Evolutionary conservation across 2,797 vertebrate genomes (phyloP), one percentile per base, ranked within the genome.

Genomic region (Thalassophryne amazonica): DNA sequence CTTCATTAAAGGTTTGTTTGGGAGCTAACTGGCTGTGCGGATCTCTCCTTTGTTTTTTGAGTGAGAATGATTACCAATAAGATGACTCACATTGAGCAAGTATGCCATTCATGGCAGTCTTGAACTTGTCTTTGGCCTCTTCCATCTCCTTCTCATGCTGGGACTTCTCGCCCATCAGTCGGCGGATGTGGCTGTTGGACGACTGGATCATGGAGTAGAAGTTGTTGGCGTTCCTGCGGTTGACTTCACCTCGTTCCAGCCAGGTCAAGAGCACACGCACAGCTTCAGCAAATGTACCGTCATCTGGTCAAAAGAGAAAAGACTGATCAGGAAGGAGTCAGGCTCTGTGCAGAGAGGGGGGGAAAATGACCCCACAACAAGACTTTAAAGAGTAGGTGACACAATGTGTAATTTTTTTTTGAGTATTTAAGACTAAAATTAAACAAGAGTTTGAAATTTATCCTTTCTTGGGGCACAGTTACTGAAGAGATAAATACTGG

Each of bases 171-270:
- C 91, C 89, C 71, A 94, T 89, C 15, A 98, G 89, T 14, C 94
- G 85, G 48, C 95, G 94, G 64, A 97, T 83, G 57, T 98, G 96
- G 83, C 95, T 96, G 77, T 96, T 98, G 55, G 94, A 93, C 0
- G 94, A 96, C 83, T 98, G 96, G 86, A 98, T 96, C 96, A 98
- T 98, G 60, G 95, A 97, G 80, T 98, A 98, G 88, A 98, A 98
- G 89, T 93, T 96, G 86, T 97, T 98, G 81, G 95, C 94, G 0
- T 93, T 98, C 39, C 94, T 91, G 13, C 95, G 93, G 84, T 95
- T 98, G 57, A 98, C 96, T 38, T 98, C 96, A 0, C 96, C 95
- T 5, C 95, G 90, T 18, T 98, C 96, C 69, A 98, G 87, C 96
- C 96, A 98, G 38, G 95, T 96, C 52, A 96, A 78, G 69, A 98